These are phyloP conservation scores for Agrochola circellaris DNA, from an alignment of 2,888 invertebrate species.

Conservation along the genomic window DNA sequence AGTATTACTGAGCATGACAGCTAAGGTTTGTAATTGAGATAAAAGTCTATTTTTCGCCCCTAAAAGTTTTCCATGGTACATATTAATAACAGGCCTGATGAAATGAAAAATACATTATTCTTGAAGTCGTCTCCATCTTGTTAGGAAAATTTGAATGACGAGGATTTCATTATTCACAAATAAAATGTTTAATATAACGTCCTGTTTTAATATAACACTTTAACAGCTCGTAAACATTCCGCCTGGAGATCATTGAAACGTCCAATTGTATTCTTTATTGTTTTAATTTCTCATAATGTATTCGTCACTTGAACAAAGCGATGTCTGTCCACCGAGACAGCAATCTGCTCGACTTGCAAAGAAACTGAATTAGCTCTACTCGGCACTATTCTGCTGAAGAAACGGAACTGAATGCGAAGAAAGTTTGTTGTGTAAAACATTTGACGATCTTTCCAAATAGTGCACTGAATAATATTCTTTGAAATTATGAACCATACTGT, in stretches of 20 bases:
- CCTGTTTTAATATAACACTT: slow-evolving; percentile 46
- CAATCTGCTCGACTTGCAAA: slow-evolving; percentile 34
- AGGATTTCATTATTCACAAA: slow-evolving; percentile 17
- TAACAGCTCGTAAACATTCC: slow-evolving; percentile 74
- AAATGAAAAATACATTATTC: background rate
- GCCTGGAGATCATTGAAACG: slow-evolving; percentile 76
- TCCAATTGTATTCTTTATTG: slow-evolving; percentile 77
- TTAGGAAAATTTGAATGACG: background rate
- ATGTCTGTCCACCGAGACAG: slow-evolving; percentile 53
- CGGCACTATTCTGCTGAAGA: slow-evolving; percentile 27
- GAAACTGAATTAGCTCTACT: slow-evolving; percentile 27
- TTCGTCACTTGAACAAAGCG: slow-evolving; percentile 58
- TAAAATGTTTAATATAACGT: slow-evolving; percentile 23
- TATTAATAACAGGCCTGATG: background rate
- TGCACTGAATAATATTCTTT: slow-evolving; percentile 41
- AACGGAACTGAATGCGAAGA: slow-evolving; percentile 29
- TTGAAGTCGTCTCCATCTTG: background rate
- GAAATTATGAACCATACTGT: slow-evolving; percentile 36
- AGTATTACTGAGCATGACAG: slow-evolving; percentile 5
- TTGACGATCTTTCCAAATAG: slow-evolving; percentile 33
- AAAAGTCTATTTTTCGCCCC: background rate
- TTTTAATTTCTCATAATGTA: slow-evolving; percentile 70
- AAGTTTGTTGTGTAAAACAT: slow-evolving; percentile 32
- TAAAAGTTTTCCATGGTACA: slow-evolving; percentile 1
- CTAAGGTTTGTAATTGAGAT: slow-evolving; percentile 6